Evolutionary conservation across 2,888 invertebrate genomes (phyloP).

Genomic region (Cheilosia variabilis): DNA sequence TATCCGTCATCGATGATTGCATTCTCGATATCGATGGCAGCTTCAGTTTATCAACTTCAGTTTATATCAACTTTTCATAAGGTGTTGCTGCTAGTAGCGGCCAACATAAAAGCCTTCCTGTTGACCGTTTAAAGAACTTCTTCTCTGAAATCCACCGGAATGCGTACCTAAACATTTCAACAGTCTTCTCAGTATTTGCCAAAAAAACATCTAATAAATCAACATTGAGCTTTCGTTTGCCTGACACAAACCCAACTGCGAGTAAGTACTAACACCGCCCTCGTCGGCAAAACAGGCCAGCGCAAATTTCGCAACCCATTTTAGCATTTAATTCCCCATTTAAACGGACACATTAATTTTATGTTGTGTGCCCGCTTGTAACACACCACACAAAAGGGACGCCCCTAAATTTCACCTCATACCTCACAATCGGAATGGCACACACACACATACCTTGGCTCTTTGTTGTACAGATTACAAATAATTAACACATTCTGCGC

Average conservation of each 20-base stretch:
- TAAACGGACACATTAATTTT: constrained; percentile 71
- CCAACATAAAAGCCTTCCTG: too few relatives aligned
- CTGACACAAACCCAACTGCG: neutral
- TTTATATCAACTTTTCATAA: too few relatives aligned
- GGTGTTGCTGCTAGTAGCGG: too few relatives aligned
- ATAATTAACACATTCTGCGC: constrained; percentile 75
- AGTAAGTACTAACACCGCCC: constrained; percentile 45
- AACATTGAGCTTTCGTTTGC: constrained; percentile 1
- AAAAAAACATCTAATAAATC: neutral
- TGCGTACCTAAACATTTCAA: neutral
- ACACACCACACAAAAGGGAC: constrained; percentile 37
- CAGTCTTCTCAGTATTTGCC: neutral
- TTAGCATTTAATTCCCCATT: constrained; percentile 65
- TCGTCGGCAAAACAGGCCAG: neutral
- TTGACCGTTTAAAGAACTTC: too few relatives aligned
- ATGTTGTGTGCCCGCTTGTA: constrained; percentile 36
- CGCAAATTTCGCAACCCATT: constrained; percentile 14
- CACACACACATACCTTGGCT: constrained; percentile 15
- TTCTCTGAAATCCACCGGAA: too few relatives aligned
- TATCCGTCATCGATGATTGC: too few relatives aligned
- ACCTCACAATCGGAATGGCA: constrained; percentile 53
- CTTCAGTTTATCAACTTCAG: too few relatives aligned
- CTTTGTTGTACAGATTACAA: constrained; percentile 69
- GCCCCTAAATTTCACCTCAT: constrained; percentile 75
- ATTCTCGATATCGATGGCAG: too few relatives aligned